Conservation (phyloP, 2,888 invertebrate species). For the Drepana falcataria region DNA sequence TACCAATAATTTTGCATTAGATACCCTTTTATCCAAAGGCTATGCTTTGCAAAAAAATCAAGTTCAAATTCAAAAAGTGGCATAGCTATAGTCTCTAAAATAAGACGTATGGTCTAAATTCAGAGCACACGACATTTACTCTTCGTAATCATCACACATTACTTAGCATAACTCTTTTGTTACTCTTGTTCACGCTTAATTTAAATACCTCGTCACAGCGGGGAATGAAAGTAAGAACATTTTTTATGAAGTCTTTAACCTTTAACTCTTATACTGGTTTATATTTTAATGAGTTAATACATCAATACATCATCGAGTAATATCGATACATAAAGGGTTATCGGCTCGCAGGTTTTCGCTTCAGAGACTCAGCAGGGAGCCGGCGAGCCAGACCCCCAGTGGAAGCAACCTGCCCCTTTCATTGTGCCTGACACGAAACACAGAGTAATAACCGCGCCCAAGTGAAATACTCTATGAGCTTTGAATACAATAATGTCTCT, state of each 20-base stretch:
- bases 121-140: not conserved
- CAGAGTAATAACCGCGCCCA: constrained; percentile 36
- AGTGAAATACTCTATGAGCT: constrained; percentile 35
- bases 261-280: constrained; percentile 63
- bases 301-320: constrained; percentile 67
- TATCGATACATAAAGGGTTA: constrained; percentile 52
- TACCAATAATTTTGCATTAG: too few relatives aligned
- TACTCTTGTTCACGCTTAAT: constrained; percentile 44
- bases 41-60: too few relatives aligned
- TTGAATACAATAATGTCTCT: constrained; percentile 33
- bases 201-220: constrained; percentile 56
- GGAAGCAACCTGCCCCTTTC: constrained; percentile 49
- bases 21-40: too few relatives aligned
- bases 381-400: constrained; percentile 48
- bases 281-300: constrained; percentile 73
- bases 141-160: constrained; percentile 29
- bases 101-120: too few relatives aligned
- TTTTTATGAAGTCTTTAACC: constrained; percentile 70
- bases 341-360: constrained; percentile 58
- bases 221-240: constrained; percentile 51
- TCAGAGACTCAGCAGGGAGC: constrained; percentile 58
- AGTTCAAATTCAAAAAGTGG: too few relatives aligned
- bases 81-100: too few relatives aligned
- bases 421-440: constrained; percentile 44
- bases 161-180: constrained; percentile 41